Evolutionary conservation across 2,797 vertebrate genomes (phyloP), one percentile per base, ranked within the genome.

Genomic region (Echeneis naucrates): DNA sequence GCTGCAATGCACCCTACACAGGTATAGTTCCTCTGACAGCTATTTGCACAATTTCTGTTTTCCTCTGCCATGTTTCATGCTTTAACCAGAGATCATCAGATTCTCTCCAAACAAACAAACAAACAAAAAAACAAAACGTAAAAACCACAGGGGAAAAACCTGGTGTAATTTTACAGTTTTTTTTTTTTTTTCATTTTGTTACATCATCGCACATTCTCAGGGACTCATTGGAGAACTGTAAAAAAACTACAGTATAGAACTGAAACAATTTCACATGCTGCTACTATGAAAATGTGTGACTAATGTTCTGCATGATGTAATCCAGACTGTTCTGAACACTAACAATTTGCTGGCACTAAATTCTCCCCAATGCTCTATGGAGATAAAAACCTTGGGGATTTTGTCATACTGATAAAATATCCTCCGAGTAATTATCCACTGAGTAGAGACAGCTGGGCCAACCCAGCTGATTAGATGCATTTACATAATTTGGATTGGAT

Each of bases 401-500:
- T 82, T 66, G 72, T 84, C 80, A 83, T 80, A 78, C 68, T 80
- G 84, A 91, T 83, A 80, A 85, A 62, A 77, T 57, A 70, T 78
- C 78, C 77, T 77, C 71, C 81, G 72, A 81, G 57, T 78, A 90
- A 92, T 87, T 90, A 88, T 73, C 68, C 65, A 66, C 68, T 67
- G 63, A 80, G 81, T 69, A 78, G 69, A 84, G 75, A 82, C 86
- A 91, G 82, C 86, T 85, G 88, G 60, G 71, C 78, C 78, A 86
- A 83, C 79, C 52, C 71, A 87, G 68, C 80, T 86, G 86, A 90
- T 85, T 83, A 81, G 45, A 87, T 45, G 74, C 40, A 86, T 89
- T 88, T 87, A 77, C 87, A 90, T 92, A 83, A 87, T 85, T 82
- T 81, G 45, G 27, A 72, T 44, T 61, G 42, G 51, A 75, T 88